Evolutionary conservation across 2,113 vertebrate genomes (phyloP), one percentile per base, ranked within the genome.

Genomic region (Parotia lawesii): DNA sequence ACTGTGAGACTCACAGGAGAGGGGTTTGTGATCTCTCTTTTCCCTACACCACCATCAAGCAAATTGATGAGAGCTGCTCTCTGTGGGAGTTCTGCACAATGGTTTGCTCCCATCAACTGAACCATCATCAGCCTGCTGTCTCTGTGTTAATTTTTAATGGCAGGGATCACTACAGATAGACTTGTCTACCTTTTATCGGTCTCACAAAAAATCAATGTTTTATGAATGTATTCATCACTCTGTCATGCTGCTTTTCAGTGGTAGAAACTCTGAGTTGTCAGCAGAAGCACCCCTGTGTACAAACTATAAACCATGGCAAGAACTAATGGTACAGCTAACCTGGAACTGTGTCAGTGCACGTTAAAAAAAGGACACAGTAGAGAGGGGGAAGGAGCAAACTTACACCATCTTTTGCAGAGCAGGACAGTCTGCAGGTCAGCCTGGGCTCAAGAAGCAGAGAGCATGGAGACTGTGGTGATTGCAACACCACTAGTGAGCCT

Each of bases 131-230:
- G 74, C 54, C 74, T 90, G 40, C 88, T 82, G 35, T 45, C 64
- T 67, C 51, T 13, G 24, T 70, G 70, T 90, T 92, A 75, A 87
- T 94, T 85, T 93, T 93, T 96, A 94, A 95, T 89, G 83, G 81
- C 48, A 86, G 58, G 48, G 67, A 87, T 87, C 47, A 65, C 72
- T 78, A 67, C 84, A 84, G 76, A 83, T 89, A 92, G 93, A 80
- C 71, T 71, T 51, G 33, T 57, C 92, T 92, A 66, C 71, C 73
- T 96, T 90, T 90, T 90, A 89, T 90, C 93, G 85, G 73, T 61
- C 82, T 87, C 73, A 53, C 53, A 66, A 79, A 61, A 91, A 89
- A 73, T 67, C 61, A 5, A 61, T 92, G 62, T 64, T 95, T 87
- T 95, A 87, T 92, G 93, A 75, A 93, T 79, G 50, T n/a, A 28